Conservation (phyloP, 2,797 vertebrate genomes). For the Parotocinclus haroldoi region DNA sequence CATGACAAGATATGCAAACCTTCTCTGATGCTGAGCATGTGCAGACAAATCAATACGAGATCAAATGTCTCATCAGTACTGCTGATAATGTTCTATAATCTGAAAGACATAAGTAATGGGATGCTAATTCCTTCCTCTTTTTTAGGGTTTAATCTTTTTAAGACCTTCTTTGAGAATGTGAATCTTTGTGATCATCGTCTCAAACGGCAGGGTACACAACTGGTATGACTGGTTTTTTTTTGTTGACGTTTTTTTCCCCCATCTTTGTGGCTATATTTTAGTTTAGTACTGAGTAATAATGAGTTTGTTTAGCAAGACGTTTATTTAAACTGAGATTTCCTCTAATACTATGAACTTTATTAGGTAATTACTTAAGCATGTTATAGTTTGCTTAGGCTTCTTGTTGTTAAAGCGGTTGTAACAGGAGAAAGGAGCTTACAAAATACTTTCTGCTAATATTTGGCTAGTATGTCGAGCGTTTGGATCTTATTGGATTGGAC, state of each 20-base stretch:
- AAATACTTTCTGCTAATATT: neutral
- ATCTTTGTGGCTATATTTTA: too few species aligned
- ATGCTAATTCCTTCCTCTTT: conserved; percentile 18
- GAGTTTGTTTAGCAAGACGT: neutral
- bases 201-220: conserved; percentile 93
- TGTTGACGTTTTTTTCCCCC: conserved; percentile 13
- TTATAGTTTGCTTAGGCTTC: neutral
- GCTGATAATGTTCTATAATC: neutral
- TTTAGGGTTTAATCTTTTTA: conserved; percentile 95
- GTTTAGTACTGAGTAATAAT: too few species aligned
- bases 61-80: too few species aligned
- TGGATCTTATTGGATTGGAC: conserved; percentile 97
- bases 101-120: neutral
- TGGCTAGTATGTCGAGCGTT: conserved; percentile 89
- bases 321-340: neutral
- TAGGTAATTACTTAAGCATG: neutral
- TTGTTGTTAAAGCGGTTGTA: neutral
- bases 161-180: conserved; percentile 98
- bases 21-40: too few species aligned
- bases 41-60: too few species aligned
- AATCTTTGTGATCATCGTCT: conserved; percentile 97
- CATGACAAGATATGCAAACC: too few species aligned
- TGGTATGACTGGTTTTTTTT: conserved; percentile 72
- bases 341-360: neutral
- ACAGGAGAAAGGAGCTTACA: too few species aligned